These are phyloP conservation scores for Dendrolimus punctatus DNA, from an alignment of 1,140 invertebrate species.

Conservation along the genomic window DNA sequence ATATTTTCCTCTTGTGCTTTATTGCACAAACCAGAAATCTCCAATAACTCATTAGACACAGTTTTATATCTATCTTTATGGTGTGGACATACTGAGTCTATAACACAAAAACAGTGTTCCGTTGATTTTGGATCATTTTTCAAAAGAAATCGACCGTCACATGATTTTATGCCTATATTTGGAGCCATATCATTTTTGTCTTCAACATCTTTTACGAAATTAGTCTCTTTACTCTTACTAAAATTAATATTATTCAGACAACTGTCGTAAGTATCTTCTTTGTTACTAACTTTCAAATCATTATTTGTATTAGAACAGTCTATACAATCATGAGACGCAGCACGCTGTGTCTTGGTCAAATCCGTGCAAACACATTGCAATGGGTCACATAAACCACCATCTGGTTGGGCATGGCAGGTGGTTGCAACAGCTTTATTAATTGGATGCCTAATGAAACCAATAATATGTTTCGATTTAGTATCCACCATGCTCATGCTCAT, in stretches of 20 bases:
- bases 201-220: too few relatives aligned
- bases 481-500: background rate
- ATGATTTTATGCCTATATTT: slow-evolving; percentile 25
- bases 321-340: too few relatives aligned
- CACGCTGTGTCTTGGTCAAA: too few relatives aligned
- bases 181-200: background rate
- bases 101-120: slow-evolving; percentile 15
- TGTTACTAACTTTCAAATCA: too few relatives aligned
- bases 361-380: slow-evolving; percentile 23
- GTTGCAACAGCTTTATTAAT: slow-evolving; percentile 27
- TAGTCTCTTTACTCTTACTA: too few relatives aligned
- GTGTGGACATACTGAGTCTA: slow-evolving; percentile 22
- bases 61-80: slow-evolving; percentile 22
- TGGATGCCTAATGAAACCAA: slow-evolving; percentile 11
- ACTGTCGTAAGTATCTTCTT: too few relatives aligned
- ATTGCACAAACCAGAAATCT: slow-evolving; percentile 25
- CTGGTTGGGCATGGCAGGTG: slow-evolving; percentile 19
- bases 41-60: slow-evolving; percentile 28
- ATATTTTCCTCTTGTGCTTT: background rate
- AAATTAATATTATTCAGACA: too few relatives aligned
- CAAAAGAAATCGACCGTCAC: slow-evolving; percentile 1
- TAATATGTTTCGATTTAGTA: slow-evolving; percentile 6
- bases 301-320: too few relatives aligned
- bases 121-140: slow-evolving; percentile 8
- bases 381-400: slow-evolving; percentile 18